Conservation (phyloP, 2,888 invertebrate genomes). For the Ashinkailepas kermadecensis region DNA sequence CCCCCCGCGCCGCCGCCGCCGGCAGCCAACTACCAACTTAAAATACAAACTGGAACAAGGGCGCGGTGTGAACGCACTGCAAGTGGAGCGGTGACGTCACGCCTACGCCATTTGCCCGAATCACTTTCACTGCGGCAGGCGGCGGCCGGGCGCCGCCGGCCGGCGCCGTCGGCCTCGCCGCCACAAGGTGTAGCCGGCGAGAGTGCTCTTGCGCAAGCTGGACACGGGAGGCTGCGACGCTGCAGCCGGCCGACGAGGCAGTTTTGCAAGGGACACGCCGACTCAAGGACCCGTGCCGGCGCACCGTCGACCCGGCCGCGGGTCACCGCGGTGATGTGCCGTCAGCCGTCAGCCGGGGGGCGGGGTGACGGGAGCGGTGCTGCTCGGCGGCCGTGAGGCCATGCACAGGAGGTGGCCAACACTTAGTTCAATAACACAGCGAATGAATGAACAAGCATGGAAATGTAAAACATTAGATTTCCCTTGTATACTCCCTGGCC, state of each 20-base stretch:
- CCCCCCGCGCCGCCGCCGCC: too few species aligned
- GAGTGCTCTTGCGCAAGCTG: neutral
- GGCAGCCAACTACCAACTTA: neutral
- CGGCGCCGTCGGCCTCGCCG: neutral
- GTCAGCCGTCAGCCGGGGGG: too few species aligned
- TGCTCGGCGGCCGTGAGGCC: too few species aligned
- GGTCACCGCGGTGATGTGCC: too few species aligned
- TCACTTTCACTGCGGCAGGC: neutral
- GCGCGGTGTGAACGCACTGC: constrained; percentile 10
- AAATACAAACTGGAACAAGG: constrained; percentile 20
- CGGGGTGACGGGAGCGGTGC: too few species aligned
- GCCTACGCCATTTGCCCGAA: neutral
- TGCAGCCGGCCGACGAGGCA: neutral
- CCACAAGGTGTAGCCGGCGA: neutral
- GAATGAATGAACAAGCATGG: too few species aligned
- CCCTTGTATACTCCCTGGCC: too few species aligned
- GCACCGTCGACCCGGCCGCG: too few species aligned
- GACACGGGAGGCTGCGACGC: neutral
- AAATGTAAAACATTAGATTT: too few species aligned
- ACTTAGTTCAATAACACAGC: too few species aligned
- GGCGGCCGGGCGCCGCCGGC: neutral
- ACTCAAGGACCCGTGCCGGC: neutral
- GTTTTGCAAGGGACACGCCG: neutral
- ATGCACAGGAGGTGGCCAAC: too few species aligned
- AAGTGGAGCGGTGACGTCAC: constrained; percentile 4